These are phyloP conservation scores for Hyles euphorbiae DNA, from an alignment of 1,140 invertebrate species.

Conservation along the genomic window DNA sequence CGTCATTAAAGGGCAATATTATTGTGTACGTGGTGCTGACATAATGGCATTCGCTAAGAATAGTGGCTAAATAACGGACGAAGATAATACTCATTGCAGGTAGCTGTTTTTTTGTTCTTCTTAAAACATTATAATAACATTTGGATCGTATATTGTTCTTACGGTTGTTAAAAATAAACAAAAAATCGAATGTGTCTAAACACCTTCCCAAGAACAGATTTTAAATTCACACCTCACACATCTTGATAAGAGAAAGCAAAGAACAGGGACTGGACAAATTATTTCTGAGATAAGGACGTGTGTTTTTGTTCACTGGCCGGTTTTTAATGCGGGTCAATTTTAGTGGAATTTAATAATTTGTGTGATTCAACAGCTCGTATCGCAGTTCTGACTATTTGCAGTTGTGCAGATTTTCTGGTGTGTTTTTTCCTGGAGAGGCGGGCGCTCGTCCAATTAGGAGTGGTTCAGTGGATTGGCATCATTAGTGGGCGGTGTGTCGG, in stretches of 20 bases:
- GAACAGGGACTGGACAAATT: conserved; percentile 36
- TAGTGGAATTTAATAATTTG: conserved; percentile 30
- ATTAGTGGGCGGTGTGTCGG: conserved; percentile 42
- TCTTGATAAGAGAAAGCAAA: conserved; percentile 37
- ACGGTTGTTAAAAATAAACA: too few relatives aligned
- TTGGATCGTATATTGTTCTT: conserved; percentile 3
- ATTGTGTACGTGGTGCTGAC: conserved; percentile 50
- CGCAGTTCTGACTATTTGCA: conserved; percentile 35
- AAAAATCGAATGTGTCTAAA: conserved; percentile 8
- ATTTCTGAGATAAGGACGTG: conserved; percentile 29
- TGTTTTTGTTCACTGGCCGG: conserved; percentile 20
- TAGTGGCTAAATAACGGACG: conserved; percentile 21
- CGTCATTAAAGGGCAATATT: conserved; percentile 67
- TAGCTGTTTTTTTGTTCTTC: conserved; percentile 25
- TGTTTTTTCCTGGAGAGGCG: conserved; percentile 55
- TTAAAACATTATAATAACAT: conserved; percentile 14
- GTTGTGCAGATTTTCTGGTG: conserved; percentile 35
- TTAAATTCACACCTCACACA: conserved; percentile 42
- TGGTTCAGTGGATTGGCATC: conserved; percentile 57
- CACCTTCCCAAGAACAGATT: conserved; percentile 17
- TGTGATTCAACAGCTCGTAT: conserved; percentile 24
- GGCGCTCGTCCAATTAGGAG: conserved; percentile 63
- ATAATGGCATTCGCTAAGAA: conserved; percentile 43
- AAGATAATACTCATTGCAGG: conserved; percentile 25
- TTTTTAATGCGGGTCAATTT: conserved; percentile 25